These are phyloP conservation scores for Meleagris gallopavo DNA, from an alignment of 2,113 vertebrate species.

Conservation along the genomic window DNA sequence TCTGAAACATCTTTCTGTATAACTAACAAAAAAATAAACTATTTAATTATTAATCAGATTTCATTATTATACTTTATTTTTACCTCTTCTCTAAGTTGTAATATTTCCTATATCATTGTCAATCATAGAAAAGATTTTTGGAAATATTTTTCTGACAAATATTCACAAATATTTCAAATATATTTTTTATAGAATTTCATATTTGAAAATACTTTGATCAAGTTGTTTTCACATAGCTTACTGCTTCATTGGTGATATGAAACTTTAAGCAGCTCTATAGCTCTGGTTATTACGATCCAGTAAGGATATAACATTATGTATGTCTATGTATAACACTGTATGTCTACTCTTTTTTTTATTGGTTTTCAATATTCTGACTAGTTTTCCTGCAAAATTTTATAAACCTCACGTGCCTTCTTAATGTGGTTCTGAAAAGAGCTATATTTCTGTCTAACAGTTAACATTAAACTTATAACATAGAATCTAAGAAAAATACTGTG, in stretches of 20 bases:
- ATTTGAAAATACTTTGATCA: not conserved
- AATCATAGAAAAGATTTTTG: not conserved
- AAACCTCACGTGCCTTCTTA: not conserved
- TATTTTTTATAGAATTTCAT: not conserved
- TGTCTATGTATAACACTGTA: not conserved
- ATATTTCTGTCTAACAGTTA: not conserved
- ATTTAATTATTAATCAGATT: not conserved
- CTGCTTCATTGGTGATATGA: not conserved
- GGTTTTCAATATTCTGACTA: not conserved
- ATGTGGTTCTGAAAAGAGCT: not conserved
- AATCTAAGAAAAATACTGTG: not conserved
- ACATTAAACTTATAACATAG: not conserved
- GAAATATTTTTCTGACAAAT: not conserved
- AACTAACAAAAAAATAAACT: slow-evolving; percentile 1
- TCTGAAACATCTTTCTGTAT: not conserved
- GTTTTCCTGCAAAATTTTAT: not conserved
- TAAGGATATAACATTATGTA: not conserved
- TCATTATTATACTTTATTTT: not conserved
- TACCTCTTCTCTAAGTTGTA: not conserved
- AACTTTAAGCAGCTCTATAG: not conserved
- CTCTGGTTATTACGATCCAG: not conserved
- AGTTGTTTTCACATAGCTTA: not conserved
- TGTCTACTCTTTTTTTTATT: not conserved
- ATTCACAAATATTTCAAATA: not conserved
- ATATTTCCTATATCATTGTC: not conserved